Conservation (phyloP, 2,888 invertebrate genomes). For the Ceriagrion tenellum region DNA sequence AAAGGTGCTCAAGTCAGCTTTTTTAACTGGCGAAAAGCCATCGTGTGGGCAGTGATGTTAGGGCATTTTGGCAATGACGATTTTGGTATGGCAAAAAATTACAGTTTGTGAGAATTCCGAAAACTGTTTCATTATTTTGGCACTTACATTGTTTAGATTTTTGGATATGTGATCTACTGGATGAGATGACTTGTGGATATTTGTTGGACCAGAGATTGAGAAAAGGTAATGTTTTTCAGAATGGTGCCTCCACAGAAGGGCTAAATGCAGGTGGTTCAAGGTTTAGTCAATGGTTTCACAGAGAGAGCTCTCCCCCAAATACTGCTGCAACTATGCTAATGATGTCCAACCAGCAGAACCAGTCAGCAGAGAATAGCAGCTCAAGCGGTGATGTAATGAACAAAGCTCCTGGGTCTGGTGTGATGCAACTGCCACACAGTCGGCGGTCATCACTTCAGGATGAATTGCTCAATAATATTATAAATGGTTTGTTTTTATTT, state of each 20-base stretch:
- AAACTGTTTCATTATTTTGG: no score
- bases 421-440: slow-evolving; percentile 76
- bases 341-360: slow-evolving; percentile 44
- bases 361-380: background rate
- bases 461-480: slow-evolving; percentile 83
- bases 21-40: no score
- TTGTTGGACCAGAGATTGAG: background rate
- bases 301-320: slow-evolving; percentile 81
- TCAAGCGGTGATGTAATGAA: background rate
- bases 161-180: no score
- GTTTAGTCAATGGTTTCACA: slow-evolving; percentile 84
- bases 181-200: background rate
- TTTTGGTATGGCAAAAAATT: no score
- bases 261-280: slow-evolving; percentile 78
- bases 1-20: no score
- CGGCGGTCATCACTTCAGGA: slow-evolving; percentile 82
- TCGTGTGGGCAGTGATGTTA: no score
- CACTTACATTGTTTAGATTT: background rate
- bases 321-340: slow-evolving; percentile 65
- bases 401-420: slow-evolving; percentile 45
- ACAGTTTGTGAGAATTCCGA: no score
- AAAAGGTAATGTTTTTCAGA: slow-evolving; percentile 77
- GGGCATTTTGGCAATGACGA: no score
- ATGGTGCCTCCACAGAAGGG: slow-evolving; percentile 81
- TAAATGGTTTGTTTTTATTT: slow-evolving; percentile 80